A percentile compares a stretch with the other conserved stretches of the same genome.
Conservation (phyloP, 2,888 invertebrate species). For the Chaetoderma sp. region DNA sequence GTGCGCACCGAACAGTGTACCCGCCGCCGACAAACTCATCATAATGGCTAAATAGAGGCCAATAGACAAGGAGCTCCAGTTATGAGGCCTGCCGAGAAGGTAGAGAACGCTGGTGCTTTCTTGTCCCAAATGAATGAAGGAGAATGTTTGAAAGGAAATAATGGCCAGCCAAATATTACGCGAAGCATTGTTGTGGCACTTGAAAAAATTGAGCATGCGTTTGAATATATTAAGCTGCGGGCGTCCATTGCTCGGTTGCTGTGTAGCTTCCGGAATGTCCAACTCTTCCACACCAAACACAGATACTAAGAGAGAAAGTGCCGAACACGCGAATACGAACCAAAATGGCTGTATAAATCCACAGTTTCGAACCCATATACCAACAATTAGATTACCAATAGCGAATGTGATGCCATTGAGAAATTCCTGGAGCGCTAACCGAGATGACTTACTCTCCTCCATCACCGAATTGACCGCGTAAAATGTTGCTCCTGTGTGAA, state of each 20-base stretch:
- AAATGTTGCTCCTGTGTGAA: conserved; percentile 57
- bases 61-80: conserved; percentile 54
- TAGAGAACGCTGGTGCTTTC: conserved; percentile 64
- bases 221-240: conserved; percentile 55
- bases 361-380: conserved; percentile 57
- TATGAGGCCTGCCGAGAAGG: conserved; percentile 53
- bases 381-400: conserved; percentile 60
- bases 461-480: conserved; percentile 58
- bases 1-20: conserved; percentile 53
- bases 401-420: conserved; percentile 61
- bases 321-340: conserved; percentile 60
- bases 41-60: conserved; percentile 57
- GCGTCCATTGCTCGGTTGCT: conserved; percentile 51
- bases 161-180: conserved; percentile 65
- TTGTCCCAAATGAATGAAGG: conserved; percentile 67
- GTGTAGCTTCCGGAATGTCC: conserved; percentile 16
- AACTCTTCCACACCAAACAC: conserved; percentile 58
- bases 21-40: conserved; percentile 57
- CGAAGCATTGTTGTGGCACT: conserved; percentile 54
- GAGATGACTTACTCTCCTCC: conserved; percentile 50
- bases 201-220: conserved; percentile 55
- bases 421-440: conserved; percentile 58
- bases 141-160: conserved; percentile 65
- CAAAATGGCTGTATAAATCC: conserved; percentile 64
- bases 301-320: conserved; percentile 57